These are phyloP conservation scores for Tortricodes alternella DNA, from an alignment of 2,888 invertebrate species.

Conservation along the genomic window DNA sequence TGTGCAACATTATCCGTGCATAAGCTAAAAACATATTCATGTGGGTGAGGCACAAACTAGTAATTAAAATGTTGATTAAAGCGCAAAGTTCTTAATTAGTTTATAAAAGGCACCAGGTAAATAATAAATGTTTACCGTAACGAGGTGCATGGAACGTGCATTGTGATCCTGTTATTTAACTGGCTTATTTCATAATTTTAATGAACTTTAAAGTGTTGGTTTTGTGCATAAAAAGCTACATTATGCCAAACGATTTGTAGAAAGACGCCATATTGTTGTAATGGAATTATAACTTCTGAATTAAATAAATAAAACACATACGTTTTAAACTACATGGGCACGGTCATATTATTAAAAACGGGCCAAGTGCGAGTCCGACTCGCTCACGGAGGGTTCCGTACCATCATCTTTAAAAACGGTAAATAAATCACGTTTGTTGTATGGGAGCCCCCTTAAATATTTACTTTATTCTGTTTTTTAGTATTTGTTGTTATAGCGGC, in stretches of 20 bases:
- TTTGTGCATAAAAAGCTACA: background rate
- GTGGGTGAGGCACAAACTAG: slow-evolving; percentile 5
- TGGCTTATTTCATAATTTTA: background rate
- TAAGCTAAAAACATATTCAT: background rate
- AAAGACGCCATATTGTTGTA: no score
- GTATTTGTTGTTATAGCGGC: no score
- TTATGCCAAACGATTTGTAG: background rate
- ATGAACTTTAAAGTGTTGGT: background rate
- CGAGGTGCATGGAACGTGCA: slow-evolving; percentile 3
- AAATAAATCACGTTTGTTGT: no score
- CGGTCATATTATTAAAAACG: no score
- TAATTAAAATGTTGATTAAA: slow-evolving; percentile 26
- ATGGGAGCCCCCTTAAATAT: no score
- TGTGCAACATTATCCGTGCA: background rate
- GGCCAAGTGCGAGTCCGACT: no score
- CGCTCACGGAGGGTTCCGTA: no score
- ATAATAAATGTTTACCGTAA: slow-evolving; percentile 22
- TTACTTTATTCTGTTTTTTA: no score
- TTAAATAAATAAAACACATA: background rate
- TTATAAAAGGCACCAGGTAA: slow-evolving; percentile 23
- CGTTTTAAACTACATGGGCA: no score
- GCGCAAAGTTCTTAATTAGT: slow-evolving; percentile 25
- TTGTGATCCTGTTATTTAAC: background rate
- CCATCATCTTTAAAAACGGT: no score
- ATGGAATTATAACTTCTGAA: no score